Base-by-base conservation (phyloP, 2,888 invertebrate species). In the Axea sp. region DNA sequence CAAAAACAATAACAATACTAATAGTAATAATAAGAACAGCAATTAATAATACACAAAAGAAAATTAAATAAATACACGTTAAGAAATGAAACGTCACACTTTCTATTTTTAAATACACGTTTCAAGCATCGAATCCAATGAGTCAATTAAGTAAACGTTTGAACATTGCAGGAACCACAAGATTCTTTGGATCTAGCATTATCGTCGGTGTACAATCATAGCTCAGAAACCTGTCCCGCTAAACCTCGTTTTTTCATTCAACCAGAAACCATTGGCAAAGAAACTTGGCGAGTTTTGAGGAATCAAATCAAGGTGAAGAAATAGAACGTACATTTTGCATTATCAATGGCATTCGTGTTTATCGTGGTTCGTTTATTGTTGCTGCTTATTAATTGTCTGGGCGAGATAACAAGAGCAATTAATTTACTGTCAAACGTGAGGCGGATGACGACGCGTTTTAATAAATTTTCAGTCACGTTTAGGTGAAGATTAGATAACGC, bases 141-240 rank as follows among this genome's bases (percentile, higher is more conserved):
- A 19, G 4, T 19, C 19, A 19, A 19, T 19, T 19, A 35, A 24
- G 4, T 24, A 24, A 24, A 24, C 1, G 19, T 37, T 37, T 12
- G 12, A 15, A 8, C 11, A n/a, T 60, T 75, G 74, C 89, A 91
- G 82, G 88, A 91, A 47, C 94, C 94, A 0, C 88, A 89, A 12
- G 94, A 95, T 83, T 90, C 91, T 37, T 88, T 95, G 64, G 95
- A 95, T 83, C 89, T 93, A 51, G 88, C 91, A 3, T 86, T 95
- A 45, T 88, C 90, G 2, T 89, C 94, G 0, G 90, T 92, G 0
- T 95, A 94, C 83, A 89, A 92, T 79, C 94, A 94, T 72, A 90
- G 90, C 7, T 86, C 86, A 0, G 93, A 93, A 78, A 79, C 87
- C 1, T 75, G 83, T 41, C 76, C 85, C 1, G 80, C 86, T 3